These are phyloP conservation scores for Sus cebifrons DNA, from an alignment of 2,797 vertebrate genomes.

Conservation along the genomic window DNA sequence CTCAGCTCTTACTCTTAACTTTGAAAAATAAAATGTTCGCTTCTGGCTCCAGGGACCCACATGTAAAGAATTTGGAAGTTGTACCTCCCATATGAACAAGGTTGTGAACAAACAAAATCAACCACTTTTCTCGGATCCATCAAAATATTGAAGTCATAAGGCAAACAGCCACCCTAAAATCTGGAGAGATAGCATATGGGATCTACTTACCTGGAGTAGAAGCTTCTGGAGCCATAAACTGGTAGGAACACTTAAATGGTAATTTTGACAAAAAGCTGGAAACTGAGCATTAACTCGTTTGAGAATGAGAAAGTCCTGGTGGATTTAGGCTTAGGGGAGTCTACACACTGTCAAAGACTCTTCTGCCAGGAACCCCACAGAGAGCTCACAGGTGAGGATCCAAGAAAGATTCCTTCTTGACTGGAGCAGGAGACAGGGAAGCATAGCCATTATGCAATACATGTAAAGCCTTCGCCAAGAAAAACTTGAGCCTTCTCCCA, in stretches of 20 bases:
- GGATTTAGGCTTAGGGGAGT: background rate
- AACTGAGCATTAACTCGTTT: background rate
- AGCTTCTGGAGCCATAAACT: background rate
- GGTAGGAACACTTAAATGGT: background rate
- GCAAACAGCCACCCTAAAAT: background rate
- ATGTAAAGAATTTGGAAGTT: background rate
- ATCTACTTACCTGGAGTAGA: background rate
- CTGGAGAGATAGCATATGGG: background rate
- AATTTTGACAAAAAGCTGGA: background rate
- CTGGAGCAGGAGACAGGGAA: background rate
- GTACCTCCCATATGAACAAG: background rate
- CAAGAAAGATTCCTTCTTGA: background rate
- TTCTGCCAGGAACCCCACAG: background rate
- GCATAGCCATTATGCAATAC: background rate
- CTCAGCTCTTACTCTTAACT: background rate
- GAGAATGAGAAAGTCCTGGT: background rate
- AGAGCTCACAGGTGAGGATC: background rate
- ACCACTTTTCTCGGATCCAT: background rate
- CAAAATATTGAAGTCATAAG: background rate
- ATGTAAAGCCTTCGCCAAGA: background rate
- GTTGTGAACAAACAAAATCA: background rate
- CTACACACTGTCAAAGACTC: background rate
- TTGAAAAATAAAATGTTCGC: background rate
- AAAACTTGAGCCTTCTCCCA: background rate
- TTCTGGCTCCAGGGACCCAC: background rate